Evolutionary conservation across 2,797 vertebrate genomes (phyloP).

Genomic region (Columba guinea): DNA sequence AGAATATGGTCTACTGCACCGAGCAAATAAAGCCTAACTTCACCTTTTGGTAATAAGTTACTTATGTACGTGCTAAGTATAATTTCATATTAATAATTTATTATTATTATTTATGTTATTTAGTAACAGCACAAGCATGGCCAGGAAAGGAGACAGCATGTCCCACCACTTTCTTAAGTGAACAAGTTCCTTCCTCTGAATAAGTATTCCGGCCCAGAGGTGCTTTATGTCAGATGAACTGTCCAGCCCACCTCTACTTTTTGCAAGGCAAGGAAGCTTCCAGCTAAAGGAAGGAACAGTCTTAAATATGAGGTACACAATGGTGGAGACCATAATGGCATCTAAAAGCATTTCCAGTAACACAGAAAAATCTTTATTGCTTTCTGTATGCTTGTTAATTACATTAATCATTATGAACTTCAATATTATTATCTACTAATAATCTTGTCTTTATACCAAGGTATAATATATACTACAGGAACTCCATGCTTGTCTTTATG

Average conservation of each 20-base stretch:
- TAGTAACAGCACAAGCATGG: slow-evolving; percentile 4
- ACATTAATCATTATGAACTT: slow-evolving; percentile 41
- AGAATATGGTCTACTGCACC: neutral
- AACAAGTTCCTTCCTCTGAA: slow-evolving; percentile 50
- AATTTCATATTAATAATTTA: slow-evolving; percentile 58
- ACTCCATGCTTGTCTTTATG: slow-evolving; percentile 15
- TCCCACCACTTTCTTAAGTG: slow-evolving; percentile 41
- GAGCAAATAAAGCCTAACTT: neutral
- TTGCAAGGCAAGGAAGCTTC: slow-evolving; percentile 32
- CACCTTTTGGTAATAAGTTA: slow-evolving; percentile 20
- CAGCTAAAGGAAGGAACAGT: slow-evolving; percentile 27
- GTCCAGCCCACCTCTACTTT: neutral
- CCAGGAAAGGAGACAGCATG: slow-evolving; percentile 36
- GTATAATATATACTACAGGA: slow-evolving; percentile 14
- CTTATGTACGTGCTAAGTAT: slow-evolving; percentile 31
- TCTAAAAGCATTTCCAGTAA: slow-evolving; percentile 67
- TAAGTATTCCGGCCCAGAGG: slow-evolving; percentile 26
- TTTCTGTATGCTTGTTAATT: slow-evolving; percentile 58
- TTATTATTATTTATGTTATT: slow-evolving; percentile 43
- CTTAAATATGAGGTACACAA: slow-evolving; percentile 40
- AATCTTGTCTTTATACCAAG: slow-evolving; percentile 34
- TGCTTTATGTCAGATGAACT: slow-evolving; percentile 40
- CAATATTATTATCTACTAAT: slow-evolving; percentile 44
- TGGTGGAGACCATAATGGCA: slow-evolving; percentile 42
- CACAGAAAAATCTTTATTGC: slow-evolving; percentile 56